Conservation (phyloP, 2,797 vertebrate species). For the Coregonus sp. region DNA sequence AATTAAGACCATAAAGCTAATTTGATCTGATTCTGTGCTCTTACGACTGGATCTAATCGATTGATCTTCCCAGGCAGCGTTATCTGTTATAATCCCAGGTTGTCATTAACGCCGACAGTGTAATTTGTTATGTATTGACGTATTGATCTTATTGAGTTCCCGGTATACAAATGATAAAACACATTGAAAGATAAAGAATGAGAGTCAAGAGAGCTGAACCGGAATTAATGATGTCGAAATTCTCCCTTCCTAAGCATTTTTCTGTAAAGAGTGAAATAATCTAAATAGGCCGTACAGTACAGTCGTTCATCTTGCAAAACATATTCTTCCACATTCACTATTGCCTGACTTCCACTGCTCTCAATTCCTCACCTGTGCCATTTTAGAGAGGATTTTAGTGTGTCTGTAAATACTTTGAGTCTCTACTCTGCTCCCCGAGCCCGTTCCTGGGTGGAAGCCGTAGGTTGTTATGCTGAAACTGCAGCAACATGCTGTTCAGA, state of each 20-base stretch:
- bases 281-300: background rate
- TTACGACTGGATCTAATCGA: background rate
- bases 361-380: constrained; percentile 36
- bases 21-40: constrained; percentile 22
- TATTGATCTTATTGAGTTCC: constrained; percentile 73
- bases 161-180: constrained; percentile 75
- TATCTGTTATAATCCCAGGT: constrained; percentile 75
- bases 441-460: constrained; percentile 52
- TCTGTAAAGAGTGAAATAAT: background rate
- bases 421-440: constrained; percentile 33
- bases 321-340: constrained; percentile 16
- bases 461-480: constrained; percentile 64
- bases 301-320: background rate
- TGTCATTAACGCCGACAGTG: constrained; percentile 75
- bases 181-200: constrained; percentile 60
- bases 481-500: constrained; percentile 61
- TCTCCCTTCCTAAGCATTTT: constrained; percentile 40
- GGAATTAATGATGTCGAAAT: constrained; percentile 62
- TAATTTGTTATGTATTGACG: constrained; percentile 77
- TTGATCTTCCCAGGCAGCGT: constrained; percentile 61
- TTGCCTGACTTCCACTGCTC: background rate
- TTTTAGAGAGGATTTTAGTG: constrained; percentile 35
- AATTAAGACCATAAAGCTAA: too few relatives aligned
- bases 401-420: constrained; percentile 40
- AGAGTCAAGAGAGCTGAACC: constrained; percentile 55